These are phyloP conservation scores for Petaurus breviceps DNA, from an alignment of 2,113 vertebrate species.

Conservation along the genomic window DNA sequence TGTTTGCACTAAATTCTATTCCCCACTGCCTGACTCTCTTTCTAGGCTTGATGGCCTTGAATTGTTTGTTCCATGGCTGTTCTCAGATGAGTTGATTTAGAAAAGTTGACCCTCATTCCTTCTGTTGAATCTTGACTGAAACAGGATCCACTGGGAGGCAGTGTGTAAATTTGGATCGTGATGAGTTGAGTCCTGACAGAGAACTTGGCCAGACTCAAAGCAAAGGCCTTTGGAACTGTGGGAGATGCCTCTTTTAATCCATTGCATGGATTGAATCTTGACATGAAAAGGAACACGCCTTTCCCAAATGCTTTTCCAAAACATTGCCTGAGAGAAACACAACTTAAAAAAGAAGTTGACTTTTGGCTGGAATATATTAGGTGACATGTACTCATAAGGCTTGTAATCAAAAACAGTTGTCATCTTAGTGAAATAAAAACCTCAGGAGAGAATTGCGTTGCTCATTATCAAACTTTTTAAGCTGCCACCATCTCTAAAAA, in stretches of 20 bases:
- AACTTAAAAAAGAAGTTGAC: constrained; percentile 58
- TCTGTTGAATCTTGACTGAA: constrained; percentile 28
- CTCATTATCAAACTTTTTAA: constrained; percentile 44
- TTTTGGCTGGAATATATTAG: constrained; percentile 73
- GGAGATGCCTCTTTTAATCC: constrained; percentile 65
- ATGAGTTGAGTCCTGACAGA: constrained; percentile 62
- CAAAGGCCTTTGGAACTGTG: constrained; percentile 7
- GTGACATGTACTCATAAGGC: constrained; percentile 48
- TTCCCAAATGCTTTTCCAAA: constrained; percentile 67
- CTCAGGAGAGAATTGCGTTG: constrained; percentile 45
- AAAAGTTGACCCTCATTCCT: constrained; percentile 35
- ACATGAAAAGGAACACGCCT: constrained; percentile 60
- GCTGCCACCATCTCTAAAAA: constrained; percentile 37
- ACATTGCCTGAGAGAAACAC: constrained; percentile 62
- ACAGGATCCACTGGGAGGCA: constrained; percentile 53
- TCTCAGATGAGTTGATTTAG: background rate
- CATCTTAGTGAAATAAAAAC: constrained; percentile 58
- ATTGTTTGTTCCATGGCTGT: constrained; percentile 19
- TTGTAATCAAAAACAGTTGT: constrained; percentile 69
- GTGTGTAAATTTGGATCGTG: constrained; percentile 59
- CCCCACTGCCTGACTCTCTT: background rate
- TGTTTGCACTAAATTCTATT: constrained; percentile 7
- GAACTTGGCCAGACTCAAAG: constrained; percentile 56
- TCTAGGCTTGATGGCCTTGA: background rate
- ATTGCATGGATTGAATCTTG: constrained; percentile 61